Percentiles rank a stretch among this genome's conserved stretches.
Evolutionary conservation across 1,140 invertebrate genomes (phyloP).

Genomic region (Anastatus disparis): DNA sequence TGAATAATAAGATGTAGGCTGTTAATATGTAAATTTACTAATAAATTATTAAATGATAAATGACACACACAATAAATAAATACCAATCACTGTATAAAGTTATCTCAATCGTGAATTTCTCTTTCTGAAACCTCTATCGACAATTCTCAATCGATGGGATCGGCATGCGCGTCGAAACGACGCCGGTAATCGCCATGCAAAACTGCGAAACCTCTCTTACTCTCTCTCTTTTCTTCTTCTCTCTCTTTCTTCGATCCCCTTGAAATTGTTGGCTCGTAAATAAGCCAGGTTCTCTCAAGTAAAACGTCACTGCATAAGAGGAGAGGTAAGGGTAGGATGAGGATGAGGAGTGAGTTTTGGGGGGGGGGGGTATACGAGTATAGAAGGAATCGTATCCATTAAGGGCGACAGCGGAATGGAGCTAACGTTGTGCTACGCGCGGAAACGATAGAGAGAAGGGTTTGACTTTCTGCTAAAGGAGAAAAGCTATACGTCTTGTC

Average conservation of each 20-base stretch:
- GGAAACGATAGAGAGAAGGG: conserved; percentile 34
- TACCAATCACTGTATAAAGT: too few relatives aligned
- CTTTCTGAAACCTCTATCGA: too few relatives aligned
- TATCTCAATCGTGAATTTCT: too few relatives aligned
- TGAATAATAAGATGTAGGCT: too few relatives aligned
- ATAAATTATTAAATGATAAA: too few relatives aligned
- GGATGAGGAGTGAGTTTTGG: too few relatives aligned
- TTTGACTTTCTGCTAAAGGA: conserved; percentile 22
- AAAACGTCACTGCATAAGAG: conserved; percentile 39
- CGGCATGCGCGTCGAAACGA: not conserved
- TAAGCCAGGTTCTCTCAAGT: conserved; percentile 28
- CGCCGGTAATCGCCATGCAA: conserved; percentile 2
- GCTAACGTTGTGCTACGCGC: not conserved
- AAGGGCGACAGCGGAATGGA: conserved; percentile 35
- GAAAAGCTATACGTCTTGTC: conserved; percentile 41
- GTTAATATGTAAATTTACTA: too few relatives aligned
- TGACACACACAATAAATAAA: too few relatives aligned
- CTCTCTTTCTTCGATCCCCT: not conserved
- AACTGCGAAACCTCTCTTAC: not conserved
- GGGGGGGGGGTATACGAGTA: too few relatives aligned
- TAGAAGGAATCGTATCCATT: conserved; percentile 43
- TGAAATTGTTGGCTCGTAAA: conserved; percentile 36
- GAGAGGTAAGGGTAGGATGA: too few relatives aligned
- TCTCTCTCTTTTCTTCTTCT: not conserved
- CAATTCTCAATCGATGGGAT: too few relatives aligned